Evolutionary conservation across 2,797 vertebrate genomes (phyloP), one percentile per base, ranked within the genome.

Genomic region (Anas bahamensis): DNA sequence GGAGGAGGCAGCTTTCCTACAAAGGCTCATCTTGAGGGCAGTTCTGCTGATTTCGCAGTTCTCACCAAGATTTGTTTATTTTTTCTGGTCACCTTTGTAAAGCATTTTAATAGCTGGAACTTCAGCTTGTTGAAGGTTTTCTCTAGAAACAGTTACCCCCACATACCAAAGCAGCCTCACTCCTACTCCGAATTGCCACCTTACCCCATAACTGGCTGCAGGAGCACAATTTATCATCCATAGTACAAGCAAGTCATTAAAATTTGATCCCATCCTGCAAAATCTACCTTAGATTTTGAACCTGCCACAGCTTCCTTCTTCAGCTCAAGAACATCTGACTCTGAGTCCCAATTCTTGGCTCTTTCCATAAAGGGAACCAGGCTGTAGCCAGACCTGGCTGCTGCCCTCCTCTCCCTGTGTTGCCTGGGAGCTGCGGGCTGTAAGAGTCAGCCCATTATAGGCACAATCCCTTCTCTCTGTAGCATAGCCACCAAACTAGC

Each of bases 1-100:
- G 31, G 23, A 80, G 55, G 6, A 17, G 41, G 37, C 9, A 64
- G 33, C 42, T 56, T 82, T 94, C 35, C 78, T 63, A n/a, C 37
- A 35, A 11, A 37, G 59, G 37, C 41, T 68, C 57, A 7, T 22
- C 42, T 39, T 57, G 33, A 61, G 80, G 72, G 74, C 74, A 76
- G 39, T 44, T 86, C 59, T 61, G 44, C 31, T 46, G 63, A 70
- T 71, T 50, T 13, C 50, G 33, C 48, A 69, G 10, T 28, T 46
- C 69, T 80, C 66, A 53, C 0, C 0, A 0, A 28, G 28, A 89
- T 17, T 41, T 5, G 1, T 52, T 60, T 41, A 1, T 52, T 60
- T 41, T 33, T 55, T 65, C 52, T 31, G 29, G 14, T 57, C n/a
- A 66, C 15, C 59, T 86, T 78, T 66, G 33, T 76, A 48, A 78